Conservation (phyloP, 1,140 invertebrate genomes). For the Trissolcus basalis region DNA sequence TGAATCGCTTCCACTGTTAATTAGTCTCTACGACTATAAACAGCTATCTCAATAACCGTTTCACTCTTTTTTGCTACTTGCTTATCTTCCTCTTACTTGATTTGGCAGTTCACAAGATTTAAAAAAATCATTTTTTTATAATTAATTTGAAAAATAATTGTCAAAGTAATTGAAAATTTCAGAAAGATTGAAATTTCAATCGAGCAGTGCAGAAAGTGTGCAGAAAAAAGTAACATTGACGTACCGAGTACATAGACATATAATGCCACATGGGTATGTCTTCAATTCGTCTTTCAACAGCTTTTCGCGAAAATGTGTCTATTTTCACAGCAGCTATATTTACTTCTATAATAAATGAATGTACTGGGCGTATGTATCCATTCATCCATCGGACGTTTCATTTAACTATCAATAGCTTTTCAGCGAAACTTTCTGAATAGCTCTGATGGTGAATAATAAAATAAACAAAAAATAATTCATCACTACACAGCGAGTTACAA, state of each 20-base stretch:
- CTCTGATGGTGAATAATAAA: no score
- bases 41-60: constrained; percentile 53
- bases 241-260: constrained; percentile 66
- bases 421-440: no score
- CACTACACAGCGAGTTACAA: no score
- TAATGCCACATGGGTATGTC: constrained; percentile 64
- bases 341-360: constrained; percentile 67
- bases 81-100: constrained; percentile 10
- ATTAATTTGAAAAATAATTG: neutral
- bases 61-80: neutral
- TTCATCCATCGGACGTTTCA: constrained; percentile 60
- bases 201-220: neutral
- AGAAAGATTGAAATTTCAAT: neutral
- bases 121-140: neutral
- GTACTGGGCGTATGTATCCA: constrained; percentile 61
- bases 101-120: neutral
- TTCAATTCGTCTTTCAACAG: constrained; percentile 70
- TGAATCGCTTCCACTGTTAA: constrained; percentile 72
- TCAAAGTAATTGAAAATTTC: neutral
- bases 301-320: constrained; percentile 62
- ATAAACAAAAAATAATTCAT: no score
- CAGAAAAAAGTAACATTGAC: constrained; percentile 63
- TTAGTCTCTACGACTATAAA: constrained; percentile 71
- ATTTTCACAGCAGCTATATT: constrained; percentile 65
- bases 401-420: constrained; percentile 65